A percentile compares a stretch with the other conserved stretches of the same genome.
These are phyloP conservation scores for Melanchra persicariae DNA, from an alignment of 2,888 invertebrate species.

Conservation along the genomic window DNA sequence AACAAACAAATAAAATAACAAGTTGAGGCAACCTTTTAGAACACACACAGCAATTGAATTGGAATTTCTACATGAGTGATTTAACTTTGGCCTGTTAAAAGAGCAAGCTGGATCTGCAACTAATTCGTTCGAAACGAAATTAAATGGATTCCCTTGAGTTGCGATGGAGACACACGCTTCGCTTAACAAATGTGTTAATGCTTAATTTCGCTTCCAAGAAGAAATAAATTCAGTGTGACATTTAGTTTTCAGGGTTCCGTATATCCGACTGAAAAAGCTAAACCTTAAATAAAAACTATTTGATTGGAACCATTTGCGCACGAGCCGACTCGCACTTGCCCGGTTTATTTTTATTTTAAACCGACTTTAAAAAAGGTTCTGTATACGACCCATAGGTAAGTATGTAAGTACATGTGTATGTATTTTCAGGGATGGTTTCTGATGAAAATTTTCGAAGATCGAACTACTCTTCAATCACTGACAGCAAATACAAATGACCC, in stretches of 20 bases:
- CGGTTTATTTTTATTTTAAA: no score
- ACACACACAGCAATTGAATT: constrained; percentile 40
- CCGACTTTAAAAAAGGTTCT: no score
- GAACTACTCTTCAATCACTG: no score
- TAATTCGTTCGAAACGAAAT: constrained; percentile 39
- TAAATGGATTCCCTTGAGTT: constrained; percentile 24
- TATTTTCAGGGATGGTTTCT: no score
- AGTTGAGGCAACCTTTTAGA: constrained; percentile 25
- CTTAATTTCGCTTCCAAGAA: constrained; percentile 6
- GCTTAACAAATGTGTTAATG: neutral
- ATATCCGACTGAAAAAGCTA: neutral
- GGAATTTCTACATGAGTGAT: constrained; percentile 40
- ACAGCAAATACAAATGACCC: no score
- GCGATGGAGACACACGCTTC: neutral
- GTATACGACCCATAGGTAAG: no score
- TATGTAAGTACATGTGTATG: no score
- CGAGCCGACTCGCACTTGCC: no score
- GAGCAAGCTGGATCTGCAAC: constrained; percentile 34
- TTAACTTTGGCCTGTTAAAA: constrained; percentile 43
- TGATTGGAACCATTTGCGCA: no score
- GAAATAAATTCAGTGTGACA: neutral
- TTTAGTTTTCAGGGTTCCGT: neutral
- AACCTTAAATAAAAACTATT: neutral
- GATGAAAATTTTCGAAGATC: no score
- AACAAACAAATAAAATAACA: constrained; percentile 37